Percentiles rank a stretch among this genome's conserved stretches.
Evolutionary conservation across 2,888 invertebrate species (phyloP).

Genomic region (Parelbella ahira): DNA sequence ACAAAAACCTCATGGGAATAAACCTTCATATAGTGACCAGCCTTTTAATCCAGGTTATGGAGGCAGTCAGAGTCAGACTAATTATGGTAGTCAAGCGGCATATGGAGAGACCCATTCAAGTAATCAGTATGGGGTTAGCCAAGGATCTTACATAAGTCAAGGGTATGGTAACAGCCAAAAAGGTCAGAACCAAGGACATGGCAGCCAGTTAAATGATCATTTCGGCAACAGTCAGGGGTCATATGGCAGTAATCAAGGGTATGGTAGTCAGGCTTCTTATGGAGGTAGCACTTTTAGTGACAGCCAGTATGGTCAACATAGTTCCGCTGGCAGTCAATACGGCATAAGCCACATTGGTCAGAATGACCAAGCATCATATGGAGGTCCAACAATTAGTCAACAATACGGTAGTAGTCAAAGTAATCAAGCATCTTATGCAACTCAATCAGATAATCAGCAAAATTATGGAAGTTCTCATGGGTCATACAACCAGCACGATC

Average conservation of each 20-base stretch:
- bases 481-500: constrained; percentile 13
- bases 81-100: constrained; percentile 31
- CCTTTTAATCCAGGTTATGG: constrained; percentile 27
- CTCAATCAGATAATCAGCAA: constrained; percentile 26
- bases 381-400: constrained; percentile 20
- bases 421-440: constrained; percentile 25
- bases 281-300: constrained; percentile 10
- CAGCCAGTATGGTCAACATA: constrained; percentile 24
- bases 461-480: constrained; percentile 12
- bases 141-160: constrained; percentile 22
- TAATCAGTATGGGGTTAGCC: constrained; percentile 26
- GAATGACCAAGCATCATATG: constrained; percentile 16
- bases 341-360: constrained; percentile 4
- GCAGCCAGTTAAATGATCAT: constrained; percentile 18
- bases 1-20: constrained; percentile 20
- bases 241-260: constrained; percentile 5
- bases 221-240: constrained; percentile 16
- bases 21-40: constrained; percentile 29
- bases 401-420: constrained; percentile 23
- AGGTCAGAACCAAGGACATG: constrained; percentile 21
- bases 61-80: constrained; percentile 29
- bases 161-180: constrained; percentile 27
- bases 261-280: constrained; percentile 14
- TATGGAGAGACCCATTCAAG: constrained; percentile 31
- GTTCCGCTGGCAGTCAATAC: constrained; percentile 3